Conservation (phyloP, 2,888 invertebrate species). For the Caprella mutica region DNA sequence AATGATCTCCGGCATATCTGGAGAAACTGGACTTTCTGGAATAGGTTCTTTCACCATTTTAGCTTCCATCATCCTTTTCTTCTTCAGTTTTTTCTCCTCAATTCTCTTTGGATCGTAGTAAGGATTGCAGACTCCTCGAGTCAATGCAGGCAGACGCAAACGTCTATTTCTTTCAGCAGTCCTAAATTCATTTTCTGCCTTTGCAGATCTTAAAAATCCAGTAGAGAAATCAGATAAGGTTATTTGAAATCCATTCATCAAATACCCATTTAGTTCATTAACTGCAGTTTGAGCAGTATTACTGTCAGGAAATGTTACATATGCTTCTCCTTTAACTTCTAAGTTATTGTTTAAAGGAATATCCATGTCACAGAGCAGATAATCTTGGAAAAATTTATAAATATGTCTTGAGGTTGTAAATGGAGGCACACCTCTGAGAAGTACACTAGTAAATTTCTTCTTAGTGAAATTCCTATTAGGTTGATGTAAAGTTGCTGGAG, state of each 20-base stretch:
- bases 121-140: constrained; percentile 29
- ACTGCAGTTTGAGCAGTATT: constrained; percentile 23
- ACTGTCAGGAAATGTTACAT: constrained; percentile 30
- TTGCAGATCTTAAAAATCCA: constrained; percentile 27
- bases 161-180: constrained; percentile 25
- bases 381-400: constrained; percentile 31
- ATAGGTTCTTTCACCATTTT: not conserved
- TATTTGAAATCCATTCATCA: constrained; percentile 20
- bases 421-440: constrained; percentile 27
- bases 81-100: constrained; percentile 1
- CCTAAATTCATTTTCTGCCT: constrained; percentile 18
- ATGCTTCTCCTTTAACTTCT: constrained; percentile 28
- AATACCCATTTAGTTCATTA: constrained; percentile 24
- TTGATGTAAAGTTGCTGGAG: not conserved
- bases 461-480: not conserved
- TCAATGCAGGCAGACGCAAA: constrained; percentile 20
- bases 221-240: constrained; percentile 21
- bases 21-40: not conserved
- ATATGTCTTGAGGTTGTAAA: constrained; percentile 29
- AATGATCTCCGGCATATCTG: not conserved
- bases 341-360: constrained; percentile 24
- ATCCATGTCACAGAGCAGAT: constrained; percentile 25
- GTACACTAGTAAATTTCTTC: constrained; percentile 23
- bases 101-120: constrained; percentile 23
- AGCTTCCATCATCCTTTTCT: not conserved